Evolutionary conservation across 2,888 invertebrate genomes (phyloP).

Genomic region (Fragum whitleyi): DNA sequence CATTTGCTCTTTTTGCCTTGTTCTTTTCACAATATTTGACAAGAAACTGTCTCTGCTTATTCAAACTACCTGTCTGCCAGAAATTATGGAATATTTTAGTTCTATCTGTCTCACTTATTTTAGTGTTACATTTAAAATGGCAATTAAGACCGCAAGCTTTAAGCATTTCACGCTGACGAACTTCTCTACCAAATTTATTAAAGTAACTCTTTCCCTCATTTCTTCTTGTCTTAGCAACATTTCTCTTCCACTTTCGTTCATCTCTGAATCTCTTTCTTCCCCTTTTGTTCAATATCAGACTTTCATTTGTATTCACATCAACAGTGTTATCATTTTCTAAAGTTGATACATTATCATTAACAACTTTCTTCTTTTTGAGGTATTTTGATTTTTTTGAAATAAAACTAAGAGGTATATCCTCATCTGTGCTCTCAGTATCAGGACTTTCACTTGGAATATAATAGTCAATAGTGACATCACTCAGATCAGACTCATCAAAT

Average conservation of each 20-base stretch:
- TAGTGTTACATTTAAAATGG: background rate
- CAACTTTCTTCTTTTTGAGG: too few relatives aligned
- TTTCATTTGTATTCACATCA: too few relatives aligned
- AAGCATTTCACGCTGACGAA: background rate
- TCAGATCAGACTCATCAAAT: too few relatives aligned
- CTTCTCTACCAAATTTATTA: background rate
- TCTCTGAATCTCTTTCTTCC: background rate
- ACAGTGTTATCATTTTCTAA: too few relatives aligned
- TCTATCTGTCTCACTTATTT: conserved; percentile 6
- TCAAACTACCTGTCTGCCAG: conserved; percentile 11
- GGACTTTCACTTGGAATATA: too few relatives aligned
- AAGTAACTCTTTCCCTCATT: conserved; percentile 13
- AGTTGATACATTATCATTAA: too few relatives aligned
- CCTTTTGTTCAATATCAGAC: too few relatives aligned
- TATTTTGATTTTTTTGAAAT: too few relatives aligned
- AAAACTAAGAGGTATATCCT: too few relatives aligned
- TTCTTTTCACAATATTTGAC: background rate
- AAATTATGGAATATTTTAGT: conserved; percentile 17
- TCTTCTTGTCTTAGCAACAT: conserved; percentile 6
- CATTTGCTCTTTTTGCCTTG: background rate
- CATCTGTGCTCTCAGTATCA: too few relatives aligned
- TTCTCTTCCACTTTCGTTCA: conserved; percentile 1
- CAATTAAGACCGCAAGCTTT: background rate
- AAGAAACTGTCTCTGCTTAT: conserved; percentile 5
- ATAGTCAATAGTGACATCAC: too few relatives aligned